A percentile compares a stretch with the other conserved stretches of the same genome.
These are phyloP conservation scores for Rhadinocentrus ornatus DNA, from an alignment of 2,797 vertebrate species.

Conservation along the genomic window DNA sequence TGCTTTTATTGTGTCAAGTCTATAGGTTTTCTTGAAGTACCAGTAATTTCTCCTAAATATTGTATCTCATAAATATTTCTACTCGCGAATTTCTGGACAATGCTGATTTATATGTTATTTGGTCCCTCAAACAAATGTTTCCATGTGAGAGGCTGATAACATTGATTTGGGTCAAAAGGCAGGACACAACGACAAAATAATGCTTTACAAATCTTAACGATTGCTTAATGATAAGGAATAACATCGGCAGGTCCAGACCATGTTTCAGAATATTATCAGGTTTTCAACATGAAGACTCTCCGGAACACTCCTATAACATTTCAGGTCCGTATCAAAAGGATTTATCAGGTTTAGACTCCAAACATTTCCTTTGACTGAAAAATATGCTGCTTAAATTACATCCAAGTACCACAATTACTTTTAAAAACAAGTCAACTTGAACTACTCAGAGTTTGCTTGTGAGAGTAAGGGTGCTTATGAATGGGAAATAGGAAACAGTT, in stretches of 20 bases:
- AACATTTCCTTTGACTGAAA: not conserved
- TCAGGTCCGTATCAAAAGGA: not conserved
- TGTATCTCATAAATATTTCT: too few relatives aligned
- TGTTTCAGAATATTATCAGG: not conserved
- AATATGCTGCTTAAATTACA: not conserved
- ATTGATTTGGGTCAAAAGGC: not conserved
- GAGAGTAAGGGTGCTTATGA: not conserved
- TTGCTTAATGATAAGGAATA: not conserved
- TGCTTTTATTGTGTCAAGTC: too few relatives aligned
- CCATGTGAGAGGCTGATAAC: not conserved
- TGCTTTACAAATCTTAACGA: not conserved
- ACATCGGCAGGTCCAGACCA: not conserved
- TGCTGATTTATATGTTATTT: not conserved
- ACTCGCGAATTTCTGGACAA: not conserved
- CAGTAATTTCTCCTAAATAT: too few relatives aligned
- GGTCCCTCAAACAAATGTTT: not conserved
- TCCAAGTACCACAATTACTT: not conserved
- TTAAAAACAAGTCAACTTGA: not conserved
- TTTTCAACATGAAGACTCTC: not conserved
- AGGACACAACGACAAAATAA: not conserved
- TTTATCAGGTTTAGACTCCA: not conserved
- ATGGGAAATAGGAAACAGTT: not conserved
- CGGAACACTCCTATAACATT: not conserved
- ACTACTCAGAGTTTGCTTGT: not conserved
- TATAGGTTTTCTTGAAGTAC: too few relatives aligned